Evolutionary conservation across 2,113 vertebrate species (phyloP).

Genomic region (Spheniscus mendiculus): DNA sequence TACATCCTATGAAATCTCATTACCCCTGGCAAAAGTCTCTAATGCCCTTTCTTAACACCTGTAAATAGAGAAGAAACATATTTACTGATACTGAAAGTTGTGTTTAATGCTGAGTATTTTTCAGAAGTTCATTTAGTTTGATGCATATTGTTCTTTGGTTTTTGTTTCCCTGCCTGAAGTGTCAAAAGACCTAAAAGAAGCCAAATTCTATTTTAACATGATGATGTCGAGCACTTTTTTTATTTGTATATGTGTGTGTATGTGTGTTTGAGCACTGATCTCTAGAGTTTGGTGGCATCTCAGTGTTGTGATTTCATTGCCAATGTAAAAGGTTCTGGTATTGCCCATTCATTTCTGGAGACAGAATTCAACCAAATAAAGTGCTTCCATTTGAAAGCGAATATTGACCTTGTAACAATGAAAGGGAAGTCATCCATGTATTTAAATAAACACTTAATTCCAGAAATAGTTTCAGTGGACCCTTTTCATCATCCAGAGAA

Average conservation of each 20-base stretch:
- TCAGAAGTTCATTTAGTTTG: conserved; percentile 40
- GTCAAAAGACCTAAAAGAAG: conserved; percentile 40
- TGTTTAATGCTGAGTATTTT: conserved; percentile 55
- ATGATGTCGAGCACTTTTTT: conserved; percentile 65
- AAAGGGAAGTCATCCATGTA: conserved; percentile 43
- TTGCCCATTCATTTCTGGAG: conserved; percentile 69
- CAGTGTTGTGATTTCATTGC: conserved; percentile 47
- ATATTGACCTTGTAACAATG: conserved; percentile 39
- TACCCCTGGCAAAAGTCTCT: conserved; percentile 12
- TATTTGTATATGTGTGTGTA: conserved; percentile 57
- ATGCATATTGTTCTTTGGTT: conserved; percentile 9
- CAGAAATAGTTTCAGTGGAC: neutral
- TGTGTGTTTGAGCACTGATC: conserved; percentile 61
- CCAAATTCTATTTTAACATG: conserved; percentile 71
- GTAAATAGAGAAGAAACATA: conserved; percentile 64
- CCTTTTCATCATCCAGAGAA: neutral
- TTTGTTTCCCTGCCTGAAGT: conserved; percentile 55
- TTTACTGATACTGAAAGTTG: conserved; percentile 37
- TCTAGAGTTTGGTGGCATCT: conserved; percentile 41
- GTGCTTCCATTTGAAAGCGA: conserved; percentile 73
- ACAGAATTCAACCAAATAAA: conserved; percentile 75
- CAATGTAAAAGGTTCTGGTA: conserved; percentile 54
- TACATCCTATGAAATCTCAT: neutral
- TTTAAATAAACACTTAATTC: conserved; percentile 71
- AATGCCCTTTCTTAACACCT: conserved; percentile 56